Base-by-base conservation (phyloP, 2,888 invertebrate genomes). In the Leptinotarsa haldemani region DNA sequence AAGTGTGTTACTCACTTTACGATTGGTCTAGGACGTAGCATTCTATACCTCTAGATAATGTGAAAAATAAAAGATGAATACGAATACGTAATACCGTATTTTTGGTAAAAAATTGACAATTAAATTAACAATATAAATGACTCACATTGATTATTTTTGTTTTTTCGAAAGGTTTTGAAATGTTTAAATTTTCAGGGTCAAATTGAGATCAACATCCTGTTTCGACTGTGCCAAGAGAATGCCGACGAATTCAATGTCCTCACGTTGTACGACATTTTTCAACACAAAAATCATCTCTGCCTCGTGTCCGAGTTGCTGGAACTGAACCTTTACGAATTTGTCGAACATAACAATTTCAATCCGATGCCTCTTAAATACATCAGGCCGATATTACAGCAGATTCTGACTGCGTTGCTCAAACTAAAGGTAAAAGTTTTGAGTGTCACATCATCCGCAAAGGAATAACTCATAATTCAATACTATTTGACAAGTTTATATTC, bases 281-380 rank as follows among this genome's bases (percentile, higher is more conserved):
- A 98, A 90, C 99, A 99, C 89, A 98, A 98, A 88, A 98, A 97
- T 87, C 99, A 99, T 90, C 99, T 99, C 71, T 99, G 99, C 89
- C 92, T 99, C 89, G 99, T 99, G 86, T 99, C 99, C 88, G 99
- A 99, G 90, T 99, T 99, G 98, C 93, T 99, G 84, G 99, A 99
- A 87, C 99, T 99, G 90, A 99, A 99, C 89, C 91, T 99, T 81
- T 99, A 99, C 89, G 99, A 99, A 91, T 99, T 99, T 89, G 93
- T 99, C 82, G 99, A 99, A 88, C 97, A 98, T 89, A 99, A 99
- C 90, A 99, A 99, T 90, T 99, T 99, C 90, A 97, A 97, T 86
- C 99, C 99, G 79, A 90, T 99, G 85, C 98, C 99, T 71, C 92
- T 99, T 80, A 98, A 98, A 88, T 98, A 96, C 88, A 99, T 99